A percentile compares a stretch with the other conserved stretches of the same genome.
Conservation (phyloP, 2,797 vertebrate genomes). For the Mus minutoides region DNA sequence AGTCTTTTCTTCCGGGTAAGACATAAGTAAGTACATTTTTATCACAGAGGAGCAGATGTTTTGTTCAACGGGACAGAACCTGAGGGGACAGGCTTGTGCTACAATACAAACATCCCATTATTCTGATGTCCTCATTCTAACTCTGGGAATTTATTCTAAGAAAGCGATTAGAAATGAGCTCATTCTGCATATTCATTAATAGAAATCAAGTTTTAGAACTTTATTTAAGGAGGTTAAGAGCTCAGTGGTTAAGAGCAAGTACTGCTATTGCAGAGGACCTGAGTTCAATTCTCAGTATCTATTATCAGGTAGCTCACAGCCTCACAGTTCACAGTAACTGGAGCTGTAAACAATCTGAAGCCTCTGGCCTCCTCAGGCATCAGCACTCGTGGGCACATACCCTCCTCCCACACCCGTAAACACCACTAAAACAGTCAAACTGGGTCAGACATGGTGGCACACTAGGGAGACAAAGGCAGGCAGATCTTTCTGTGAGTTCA, state of each 20-base stretch:
- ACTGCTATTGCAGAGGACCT: background rate
- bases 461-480: background rate
- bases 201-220: conserved; percentile 51
- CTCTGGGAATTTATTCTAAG: conserved; percentile 56
- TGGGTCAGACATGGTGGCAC: background rate
- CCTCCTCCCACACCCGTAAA: background rate
- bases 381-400: background rate
- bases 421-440: background rate
- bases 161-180: background rate
- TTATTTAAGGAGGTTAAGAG: background rate
- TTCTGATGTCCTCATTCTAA: conserved; percentile 55
- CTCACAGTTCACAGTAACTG: background rate
- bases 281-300: background rate
- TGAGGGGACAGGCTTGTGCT: background rate
- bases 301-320: background rate
- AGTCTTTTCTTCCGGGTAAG: conserved; percentile 34
- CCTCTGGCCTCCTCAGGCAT: background rate
- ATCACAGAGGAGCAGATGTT: conserved; percentile 20
- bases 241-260: background rate
- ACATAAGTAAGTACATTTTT: conserved; percentile 47
- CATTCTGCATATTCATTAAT: conserved; percentile 19
- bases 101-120: conserved; percentile 7
- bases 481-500: background rate
- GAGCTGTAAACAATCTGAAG: background rate
- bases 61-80: conserved; percentile 36